Evolutionary conservation across 1,140 invertebrate genomes (phyloP), one percentile per base, ranked within the genome.

Genomic region (Nomia melanderi): DNA sequence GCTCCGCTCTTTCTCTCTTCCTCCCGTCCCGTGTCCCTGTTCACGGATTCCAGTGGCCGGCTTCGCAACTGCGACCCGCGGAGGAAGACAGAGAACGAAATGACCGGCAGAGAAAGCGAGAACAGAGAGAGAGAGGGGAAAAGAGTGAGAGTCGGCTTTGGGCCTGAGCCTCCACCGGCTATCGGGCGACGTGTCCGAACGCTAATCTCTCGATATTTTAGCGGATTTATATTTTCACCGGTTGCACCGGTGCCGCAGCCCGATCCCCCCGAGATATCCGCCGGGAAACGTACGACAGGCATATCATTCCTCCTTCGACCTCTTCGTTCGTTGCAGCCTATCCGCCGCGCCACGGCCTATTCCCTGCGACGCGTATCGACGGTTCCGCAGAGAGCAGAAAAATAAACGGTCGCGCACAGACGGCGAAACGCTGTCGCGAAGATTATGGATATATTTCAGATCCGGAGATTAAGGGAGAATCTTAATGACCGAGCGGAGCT

Each of bases 131-230:
- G 6, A 44, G n/a, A 12, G 41, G 23, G 20, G 36, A 47, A 12
- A 39, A 39, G 41, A 44, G 41, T 3, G 2, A 60, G 56, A 59
- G 59, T 27, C 25, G 73, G 79, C 70, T 77, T 83, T 79, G 77
- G 78, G 72, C 72, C 75, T 75, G 82, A 84, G 83, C 70, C 81
- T 59, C 53, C 67, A 53, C 53, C 73, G 70, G 64, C 83, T 89
- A 88, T 90, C 86, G 86, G 86, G 67, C 82, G 76, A 87, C 86
- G 86, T 84, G 88, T 89, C 87, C 90, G 70, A 86, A 79, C 83
- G 88, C 88, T 92, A 92, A 91, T 92, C 91, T 92, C 88, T 79
- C 88, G 87, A 92, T 92, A 91, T 92, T 91, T 92, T 89, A 89
- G 81, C 84, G 88, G 90, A 89, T 92, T 92, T 92, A 91, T 91